Percentiles rank a stretch among this genome's conserved stretches.
Conservation (phyloP, 2,113 vertebrate species). For the Oenanthe melanoleuca region DNA sequence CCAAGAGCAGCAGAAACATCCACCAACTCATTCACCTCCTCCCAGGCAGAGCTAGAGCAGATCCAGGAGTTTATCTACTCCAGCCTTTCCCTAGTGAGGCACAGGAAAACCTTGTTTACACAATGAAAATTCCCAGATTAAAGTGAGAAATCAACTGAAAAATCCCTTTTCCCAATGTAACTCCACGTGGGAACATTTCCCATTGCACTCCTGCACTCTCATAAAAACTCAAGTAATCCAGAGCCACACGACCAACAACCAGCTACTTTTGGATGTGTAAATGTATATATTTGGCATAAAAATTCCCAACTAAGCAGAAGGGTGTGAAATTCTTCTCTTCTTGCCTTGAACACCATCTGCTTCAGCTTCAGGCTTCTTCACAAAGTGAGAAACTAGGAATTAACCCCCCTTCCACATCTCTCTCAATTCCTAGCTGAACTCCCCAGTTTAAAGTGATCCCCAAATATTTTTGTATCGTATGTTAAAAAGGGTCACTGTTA, state of each 20-base stretch:
- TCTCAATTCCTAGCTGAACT: background rate
- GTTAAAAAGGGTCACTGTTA: background rate
- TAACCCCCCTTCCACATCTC: background rate
- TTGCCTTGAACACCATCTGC: background rate
- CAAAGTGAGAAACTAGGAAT: background rate
- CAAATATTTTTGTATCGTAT: background rate
- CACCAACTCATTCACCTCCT: background rate
- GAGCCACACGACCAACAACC: background rate
- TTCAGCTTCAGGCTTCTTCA: background rate
- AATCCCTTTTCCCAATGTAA: background rate
- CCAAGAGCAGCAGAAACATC: background rate
- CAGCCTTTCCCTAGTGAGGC: background rate
- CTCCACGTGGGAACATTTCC: background rate
- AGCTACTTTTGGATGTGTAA: background rate
- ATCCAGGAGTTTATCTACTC: background rate
- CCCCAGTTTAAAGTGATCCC: background rate
- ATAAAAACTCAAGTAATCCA: fast-evolving
- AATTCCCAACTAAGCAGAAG: background rate
- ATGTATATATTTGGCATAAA: background rate
- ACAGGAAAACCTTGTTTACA: background rate
- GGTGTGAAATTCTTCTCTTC: background rate
- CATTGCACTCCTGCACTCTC: fast-evolving
- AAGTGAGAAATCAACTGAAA: background rate
- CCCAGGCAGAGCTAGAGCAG: background rate
- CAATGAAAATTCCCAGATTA: background rate